phyloP scores from a whole-genome alignment of 2,797 vertebrate genomes.

The Okamejei kenojei region DNA sequence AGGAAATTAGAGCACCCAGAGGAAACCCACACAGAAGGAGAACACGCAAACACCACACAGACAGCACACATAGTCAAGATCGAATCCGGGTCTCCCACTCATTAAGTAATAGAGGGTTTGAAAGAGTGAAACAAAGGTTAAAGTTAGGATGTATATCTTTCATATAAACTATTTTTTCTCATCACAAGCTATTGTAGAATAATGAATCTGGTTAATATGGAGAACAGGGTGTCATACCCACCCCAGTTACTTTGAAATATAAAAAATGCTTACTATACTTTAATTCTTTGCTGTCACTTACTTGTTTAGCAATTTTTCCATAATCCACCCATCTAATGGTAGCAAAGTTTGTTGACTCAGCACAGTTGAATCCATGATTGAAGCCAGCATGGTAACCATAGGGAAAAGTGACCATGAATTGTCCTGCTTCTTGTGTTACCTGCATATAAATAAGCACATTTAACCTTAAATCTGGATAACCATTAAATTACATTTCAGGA shows the following conservation, averaged over 20 bases:
- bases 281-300: conserved; percentile 50
- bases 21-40: too few relatives aligned
- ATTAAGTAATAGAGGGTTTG: not conserved
- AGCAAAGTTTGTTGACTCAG: conserved; percentile 94
- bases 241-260: not conserved
- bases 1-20: too few relatives aligned
- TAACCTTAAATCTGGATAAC: not conserved
- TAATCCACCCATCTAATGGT: conserved; percentile 93
- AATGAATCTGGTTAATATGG: not conserved
- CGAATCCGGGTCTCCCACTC: too few relatives aligned
- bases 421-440: conserved; percentile 91
- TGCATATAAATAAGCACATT: conserved; percentile 45
- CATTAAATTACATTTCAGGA: not conserved
- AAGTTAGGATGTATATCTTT: not conserved
- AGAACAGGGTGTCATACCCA: not conserved
- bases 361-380: conserved; percentile 97
- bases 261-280: not conserved
- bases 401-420: conserved; percentile 95
- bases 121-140: not conserved
- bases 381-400: conserved; percentile 95
- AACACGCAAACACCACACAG: too few relatives aligned
- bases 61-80: too few relatives aligned
- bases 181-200: not conserved
- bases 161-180: not conserved
- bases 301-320: conserved; percentile 87